Evolutionary conservation across 2,113 vertebrate species (phyloP).

Genomic region (Hippocampus guttulatus): DNA sequence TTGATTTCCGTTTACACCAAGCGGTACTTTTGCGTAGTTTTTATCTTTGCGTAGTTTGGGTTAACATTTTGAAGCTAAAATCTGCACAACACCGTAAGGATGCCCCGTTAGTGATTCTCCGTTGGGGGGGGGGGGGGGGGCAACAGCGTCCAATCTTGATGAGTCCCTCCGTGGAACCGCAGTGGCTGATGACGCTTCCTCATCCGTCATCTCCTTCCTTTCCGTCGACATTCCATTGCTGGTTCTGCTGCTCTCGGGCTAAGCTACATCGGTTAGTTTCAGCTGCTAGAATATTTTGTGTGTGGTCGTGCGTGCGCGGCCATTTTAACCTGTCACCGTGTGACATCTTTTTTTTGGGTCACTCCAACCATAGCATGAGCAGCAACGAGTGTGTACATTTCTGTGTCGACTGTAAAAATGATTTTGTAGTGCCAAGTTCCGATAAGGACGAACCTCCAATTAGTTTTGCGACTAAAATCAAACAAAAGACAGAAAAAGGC

Average conservation of each 20-base stretch:
- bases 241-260: conserved; percentile 39
- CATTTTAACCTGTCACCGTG: conserved; percentile 88
- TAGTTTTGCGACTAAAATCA: conserved; percentile 8
- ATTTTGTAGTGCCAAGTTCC: conserved; percentile 28
- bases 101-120: no score
- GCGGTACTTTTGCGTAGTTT: neutral
- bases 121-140: no score
- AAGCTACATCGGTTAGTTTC: conserved; percentile 27
- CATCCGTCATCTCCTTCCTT: neutral
- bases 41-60: neutral
- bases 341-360: conserved; percentile 77
- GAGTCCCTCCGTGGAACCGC: neutral
- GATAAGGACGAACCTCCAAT: conserved; percentile 27
- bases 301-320: conserved; percentile 63
- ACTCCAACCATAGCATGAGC: conserved; percentile 64
- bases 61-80: neutral
- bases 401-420: conserved; percentile 23
- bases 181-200: conserved; percentile 22
- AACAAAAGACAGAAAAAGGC: neutral
- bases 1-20: neutral
- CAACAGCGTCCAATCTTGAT: neutral
- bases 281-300: conserved; percentile 51
- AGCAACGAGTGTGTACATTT: conserved; percentile 49
- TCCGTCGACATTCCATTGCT: conserved; percentile 61
- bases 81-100: no score